Base-by-base conservation (phyloP, 2,888 invertebrate genomes). In the Ormyrus rosae region DNA sequence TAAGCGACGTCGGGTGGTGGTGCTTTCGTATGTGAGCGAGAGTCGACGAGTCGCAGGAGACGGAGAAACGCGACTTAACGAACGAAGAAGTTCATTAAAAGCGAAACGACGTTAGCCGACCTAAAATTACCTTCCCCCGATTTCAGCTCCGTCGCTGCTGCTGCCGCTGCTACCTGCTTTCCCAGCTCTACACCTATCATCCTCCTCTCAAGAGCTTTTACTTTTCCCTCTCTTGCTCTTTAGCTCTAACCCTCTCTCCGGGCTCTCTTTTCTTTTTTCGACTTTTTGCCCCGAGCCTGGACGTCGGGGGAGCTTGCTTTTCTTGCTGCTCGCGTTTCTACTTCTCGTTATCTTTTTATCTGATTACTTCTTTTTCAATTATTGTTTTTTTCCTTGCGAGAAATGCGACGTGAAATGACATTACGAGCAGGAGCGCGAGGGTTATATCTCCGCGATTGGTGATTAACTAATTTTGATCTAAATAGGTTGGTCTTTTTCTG, bases 31-130 rank as follows among this genome's bases (percentile, higher is more conserved):
- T 34, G 34, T 34, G 34, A 34, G 11, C 58, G n/a, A n/a, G 9
- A n/a, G 9, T 50, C 7, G 11, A 50, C 34, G 34, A 63, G 13
- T 2, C 51, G 11, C 55, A 85, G 86, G 86, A 88, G 88, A 89
- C 86, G 87, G 88, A 88, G 89, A 89, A 90, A 88, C 85, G 88
- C 87, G 55, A 88, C 90, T 89, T 90, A 89, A 89, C 88, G 90
- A 90, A 89, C 88, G 88, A 87, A 88, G 89, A 90, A 89, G 90
- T 90, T 90, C 89, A 90, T 90, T 90, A 90, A 88, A 89, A 89
- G 88, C 88, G 87, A 89, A 90, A 90, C 88, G 88, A 89, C 89
- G 86, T 90, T 90, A 90, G 89, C 88, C 89, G 87, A 89, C 86
- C 89, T 89, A 89, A 89, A 90, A 90, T 90, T 90, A 90, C 87